phyloP scores from a whole-genome alignment of 2,888 invertebrate genomes.

The Stramonita haemastoma region DNA sequence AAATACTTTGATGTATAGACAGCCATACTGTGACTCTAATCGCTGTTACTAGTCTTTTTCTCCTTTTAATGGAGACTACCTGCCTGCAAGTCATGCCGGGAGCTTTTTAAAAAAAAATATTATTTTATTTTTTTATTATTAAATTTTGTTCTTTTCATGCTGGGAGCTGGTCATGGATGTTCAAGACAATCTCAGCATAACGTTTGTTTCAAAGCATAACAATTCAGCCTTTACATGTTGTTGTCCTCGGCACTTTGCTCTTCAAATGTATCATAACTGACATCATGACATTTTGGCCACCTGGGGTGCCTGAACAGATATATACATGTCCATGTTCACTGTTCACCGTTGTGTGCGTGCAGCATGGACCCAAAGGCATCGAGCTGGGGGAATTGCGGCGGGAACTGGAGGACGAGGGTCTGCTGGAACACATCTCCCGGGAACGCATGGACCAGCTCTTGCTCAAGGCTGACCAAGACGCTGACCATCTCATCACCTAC shows the following conservation, averaged over 20 bases:
- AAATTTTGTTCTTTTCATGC: too few relatives aligned
- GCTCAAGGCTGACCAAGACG: slow-evolving; percentile 72
- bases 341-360: slow-evolving; percentile 24
- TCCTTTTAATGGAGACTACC: too few relatives aligned
- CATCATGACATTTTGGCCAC: too few relatives aligned
- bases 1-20: too few relatives aligned
- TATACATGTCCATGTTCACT: neutral
- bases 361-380: slow-evolving; percentile 75
- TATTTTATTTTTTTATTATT: too few relatives aligned
- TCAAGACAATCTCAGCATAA: too few relatives aligned
- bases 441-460: slow-evolving; percentile 69
- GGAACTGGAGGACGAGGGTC: slow-evolving; percentile 72
- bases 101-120: too few relatives aligned
- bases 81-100: too few relatives aligned
- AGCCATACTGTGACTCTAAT: too few relatives aligned
- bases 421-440: slow-evolving; percentile 66
- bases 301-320: neutral
- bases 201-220: neutral
- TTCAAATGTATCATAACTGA: neutral
- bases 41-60: too few relatives aligned
- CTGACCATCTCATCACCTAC: slow-evolving; percentile 76
- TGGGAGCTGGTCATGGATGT: too few relatives aligned
- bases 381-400: slow-evolving; percentile 73
- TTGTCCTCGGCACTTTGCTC: neutral
- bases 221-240: neutral